phyloP scores from a whole-genome alignment of 2,113 vertebrate species.

The Sciurus niger region DNA sequence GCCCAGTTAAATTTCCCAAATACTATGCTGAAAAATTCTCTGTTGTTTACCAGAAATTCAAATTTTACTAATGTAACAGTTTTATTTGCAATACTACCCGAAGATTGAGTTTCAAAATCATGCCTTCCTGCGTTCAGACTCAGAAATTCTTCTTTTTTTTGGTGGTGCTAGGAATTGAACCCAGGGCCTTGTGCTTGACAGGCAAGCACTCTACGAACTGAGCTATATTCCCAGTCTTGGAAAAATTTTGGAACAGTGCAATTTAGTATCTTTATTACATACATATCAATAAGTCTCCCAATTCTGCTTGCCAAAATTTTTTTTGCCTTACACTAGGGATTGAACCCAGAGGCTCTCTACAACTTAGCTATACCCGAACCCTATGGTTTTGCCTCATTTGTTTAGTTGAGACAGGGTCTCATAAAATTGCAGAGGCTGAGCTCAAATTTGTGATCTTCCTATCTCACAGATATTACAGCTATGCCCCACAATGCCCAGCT shows the following conservation, averaged over 20 bases:
- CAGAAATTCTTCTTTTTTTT: background rate
- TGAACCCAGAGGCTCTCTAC: too few relatives aligned
- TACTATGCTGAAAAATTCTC: background rate
- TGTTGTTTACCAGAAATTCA: constrained; percentile 20
- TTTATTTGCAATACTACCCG: background rate
- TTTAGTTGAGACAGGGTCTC: too few relatives aligned
- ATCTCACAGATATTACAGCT: too few relatives aligned
- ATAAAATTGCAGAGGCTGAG: too few relatives aligned
- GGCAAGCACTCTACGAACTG: too few relatives aligned
- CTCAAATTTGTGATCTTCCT: too few relatives aligned
- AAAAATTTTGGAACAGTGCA: background rate
- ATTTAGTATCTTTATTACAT: constrained; percentile 32
- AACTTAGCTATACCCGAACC: too few relatives aligned
- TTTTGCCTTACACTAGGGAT: too few relatives aligned
- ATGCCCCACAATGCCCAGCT: background rate
- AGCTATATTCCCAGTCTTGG: background rate
- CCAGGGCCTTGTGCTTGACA: too few relatives aligned
- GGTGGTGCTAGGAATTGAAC: too few relatives aligned
- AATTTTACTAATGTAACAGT: background rate
- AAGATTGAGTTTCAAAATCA: background rate
- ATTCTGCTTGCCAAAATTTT: background rate
- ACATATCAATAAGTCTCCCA: background rate
- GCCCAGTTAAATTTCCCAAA: background rate
- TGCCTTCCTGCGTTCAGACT: constrained; percentile 4
- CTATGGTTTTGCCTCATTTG: too few relatives aligned